A percentile compares a stretch with the other conserved stretches of the same genome.
phyloP scores from a whole-genome alignment of 2,888 invertebrate genomes.

The Andrena haemorrhoa region DNA sequence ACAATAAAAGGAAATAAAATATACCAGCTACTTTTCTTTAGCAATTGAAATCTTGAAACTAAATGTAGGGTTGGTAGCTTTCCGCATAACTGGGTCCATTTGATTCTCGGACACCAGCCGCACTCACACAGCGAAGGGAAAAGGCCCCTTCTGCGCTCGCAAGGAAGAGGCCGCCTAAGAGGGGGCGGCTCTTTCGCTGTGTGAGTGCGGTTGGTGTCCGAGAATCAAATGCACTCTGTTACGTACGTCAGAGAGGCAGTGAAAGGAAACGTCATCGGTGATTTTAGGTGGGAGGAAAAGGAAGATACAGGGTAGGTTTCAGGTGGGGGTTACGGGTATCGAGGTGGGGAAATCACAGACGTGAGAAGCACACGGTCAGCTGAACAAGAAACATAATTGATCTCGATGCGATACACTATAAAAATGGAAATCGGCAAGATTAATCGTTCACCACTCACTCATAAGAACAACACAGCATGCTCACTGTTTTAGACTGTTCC shows the following conservation, averaged over 20 bases:
- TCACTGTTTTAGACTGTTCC: background rate
- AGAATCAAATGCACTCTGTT: background rate
- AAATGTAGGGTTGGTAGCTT: no score
- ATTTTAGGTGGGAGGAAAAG: slow-evolving; percentile 47
- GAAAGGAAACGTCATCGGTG: slow-evolving; percentile 74
- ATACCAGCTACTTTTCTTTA: no score
- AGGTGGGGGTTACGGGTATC: background rate
- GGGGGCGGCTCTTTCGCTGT: no score
- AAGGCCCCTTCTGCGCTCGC: no score
- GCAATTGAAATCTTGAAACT: no score
- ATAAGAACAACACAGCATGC: background rate
- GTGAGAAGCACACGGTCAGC: slow-evolving; percentile 12
- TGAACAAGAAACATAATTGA: slow-evolving; percentile 1
- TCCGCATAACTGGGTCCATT: no score
- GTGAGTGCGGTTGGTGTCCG: no score
- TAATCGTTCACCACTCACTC: background rate
- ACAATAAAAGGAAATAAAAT: no score
- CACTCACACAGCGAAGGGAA: no score
- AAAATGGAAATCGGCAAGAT: background rate
- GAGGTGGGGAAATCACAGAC: slow-evolving; percentile 20
- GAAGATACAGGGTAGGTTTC: slow-evolving; percentile 24
- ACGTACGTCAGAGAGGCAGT: slow-evolving; percentile 57
- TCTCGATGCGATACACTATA: background rate
- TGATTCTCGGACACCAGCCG: no score
- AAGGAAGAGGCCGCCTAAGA: no score